Evolutionary conservation across 1,140 invertebrate species (phyloP).

Genomic region (Drosophila lowei): DNA sequence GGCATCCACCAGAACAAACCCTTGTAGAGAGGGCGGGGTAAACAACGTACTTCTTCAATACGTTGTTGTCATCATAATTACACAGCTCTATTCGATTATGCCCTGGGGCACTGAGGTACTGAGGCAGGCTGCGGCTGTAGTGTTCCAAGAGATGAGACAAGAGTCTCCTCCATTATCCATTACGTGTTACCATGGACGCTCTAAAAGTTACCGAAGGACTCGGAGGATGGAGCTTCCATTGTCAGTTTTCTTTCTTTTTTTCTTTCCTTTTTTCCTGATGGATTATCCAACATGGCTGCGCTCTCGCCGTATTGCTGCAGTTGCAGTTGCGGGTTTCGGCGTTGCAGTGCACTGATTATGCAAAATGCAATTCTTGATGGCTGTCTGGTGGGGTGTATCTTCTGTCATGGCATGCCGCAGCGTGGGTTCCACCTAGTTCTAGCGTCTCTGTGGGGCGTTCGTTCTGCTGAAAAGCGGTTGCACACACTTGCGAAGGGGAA

Average conservation of each 20-base stretch:
- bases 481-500: not conserved
- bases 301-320: conserved; percentile 31
- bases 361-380: conserved; percentile 25
- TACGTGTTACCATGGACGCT: too few relatives aligned
- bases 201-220: too few relatives aligned
- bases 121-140: conserved; percentile 24
- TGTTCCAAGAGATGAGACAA: not conserved
- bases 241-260: conserved; percentile 3
- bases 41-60: not conserved
- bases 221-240: not conserved
- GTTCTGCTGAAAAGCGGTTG: not conserved
- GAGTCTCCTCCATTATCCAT: conserved; percentile 18
- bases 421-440: conserved; percentile 20
- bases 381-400: not conserved
- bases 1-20: too few relatives aligned
- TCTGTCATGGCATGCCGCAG: not conserved
- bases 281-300: conserved; percentile 32
- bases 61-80: conserved; percentile 43
- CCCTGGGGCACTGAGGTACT: conserved; percentile 2
- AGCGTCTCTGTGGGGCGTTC: not conserved
- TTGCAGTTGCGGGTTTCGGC: too few relatives aligned
- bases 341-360: conserved; percentile 38
- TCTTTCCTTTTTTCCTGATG: not conserved
- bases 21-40: not conserved
- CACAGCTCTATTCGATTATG: conserved; percentile 37